Conservation (phyloP, 2,113 vertebrate species). For the Zosterops pallidus region DNA sequence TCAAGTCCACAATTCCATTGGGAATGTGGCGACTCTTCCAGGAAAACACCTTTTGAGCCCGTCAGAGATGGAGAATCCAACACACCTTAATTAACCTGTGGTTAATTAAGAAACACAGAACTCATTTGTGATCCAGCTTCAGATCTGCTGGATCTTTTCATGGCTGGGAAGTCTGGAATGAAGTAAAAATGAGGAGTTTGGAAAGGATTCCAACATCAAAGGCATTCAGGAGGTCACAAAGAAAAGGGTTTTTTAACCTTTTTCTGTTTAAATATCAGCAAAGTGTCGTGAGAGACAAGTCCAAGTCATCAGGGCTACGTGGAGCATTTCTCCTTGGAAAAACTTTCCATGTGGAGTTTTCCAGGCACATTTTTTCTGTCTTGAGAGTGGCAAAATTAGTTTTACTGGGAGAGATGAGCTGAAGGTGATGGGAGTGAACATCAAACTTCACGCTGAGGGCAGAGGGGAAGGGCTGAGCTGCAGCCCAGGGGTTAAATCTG, state of each 20-base stretch:
- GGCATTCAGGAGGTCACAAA: background rate
- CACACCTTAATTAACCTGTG: background rate
- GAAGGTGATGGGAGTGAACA: background rate
- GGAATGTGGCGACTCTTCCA: background rate
- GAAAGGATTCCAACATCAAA: background rate
- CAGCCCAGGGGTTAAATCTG: background rate
- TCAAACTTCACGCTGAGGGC: background rate
- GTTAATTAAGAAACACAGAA: background rate
- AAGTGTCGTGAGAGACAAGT: background rate
- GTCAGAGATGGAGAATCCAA: background rate
- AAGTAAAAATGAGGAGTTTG: background rate
- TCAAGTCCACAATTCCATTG: accelerated
- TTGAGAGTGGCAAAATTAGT: background rate
- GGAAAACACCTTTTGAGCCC: background rate
- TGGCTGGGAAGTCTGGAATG: background rate
- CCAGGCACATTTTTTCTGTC: background rate
- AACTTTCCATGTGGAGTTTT: background rate
- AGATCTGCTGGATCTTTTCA: background rate
- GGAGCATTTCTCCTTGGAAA: background rate
- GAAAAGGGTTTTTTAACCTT: background rate
- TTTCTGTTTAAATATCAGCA: background rate
- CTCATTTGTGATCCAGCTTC: background rate
- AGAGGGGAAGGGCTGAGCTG: background rate
- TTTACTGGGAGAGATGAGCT: background rate
- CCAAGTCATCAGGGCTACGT: accelerated